These are phyloP conservation scores for Sebastes minor DNA, from an alignment of 2,797 vertebrate genomes.

Conservation along the genomic window DNA sequence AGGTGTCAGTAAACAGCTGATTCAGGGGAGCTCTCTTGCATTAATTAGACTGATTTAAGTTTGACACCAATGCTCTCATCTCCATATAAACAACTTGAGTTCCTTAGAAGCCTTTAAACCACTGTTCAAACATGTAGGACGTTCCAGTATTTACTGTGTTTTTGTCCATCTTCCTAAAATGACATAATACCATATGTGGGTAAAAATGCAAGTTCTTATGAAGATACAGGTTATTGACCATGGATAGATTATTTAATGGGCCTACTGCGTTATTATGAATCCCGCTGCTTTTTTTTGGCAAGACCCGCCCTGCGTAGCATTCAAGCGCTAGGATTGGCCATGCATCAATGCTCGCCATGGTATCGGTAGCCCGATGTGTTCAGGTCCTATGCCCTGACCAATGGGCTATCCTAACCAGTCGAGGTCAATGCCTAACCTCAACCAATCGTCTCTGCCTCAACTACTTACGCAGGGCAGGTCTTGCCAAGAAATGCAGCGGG, in stretches of 20 bases:
- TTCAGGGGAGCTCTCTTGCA: not conserved
- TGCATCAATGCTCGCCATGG: too few species aligned
- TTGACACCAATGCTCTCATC: not conserved
- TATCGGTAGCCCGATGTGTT: too few species aligned
- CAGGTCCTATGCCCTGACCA: too few species aligned
- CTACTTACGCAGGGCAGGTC: too few species aligned
- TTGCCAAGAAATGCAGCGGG: too few species aligned
- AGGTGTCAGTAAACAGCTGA: not conserved
- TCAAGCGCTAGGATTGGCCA: too few species aligned
- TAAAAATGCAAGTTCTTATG: not conserved
- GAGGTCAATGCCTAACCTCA: too few species aligned
- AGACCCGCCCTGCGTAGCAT: too few species aligned
- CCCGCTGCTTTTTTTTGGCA: too few species aligned
- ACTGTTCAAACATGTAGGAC: not conserved
- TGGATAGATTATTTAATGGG: not conserved
- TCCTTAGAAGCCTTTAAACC: not conserved
- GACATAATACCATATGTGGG: too few species aligned
- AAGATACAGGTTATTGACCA: not conserved
- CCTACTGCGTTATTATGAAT: not conserved
- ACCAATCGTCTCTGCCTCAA: too few species aligned
- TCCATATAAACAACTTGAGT: not conserved
- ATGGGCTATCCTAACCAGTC: too few species aligned
- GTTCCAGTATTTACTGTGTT: not conserved
- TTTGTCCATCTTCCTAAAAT: not conserved
- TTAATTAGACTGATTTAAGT: not conserved